These are phyloP conservation scores for Chymomyza procnemis DNA, from an alignment of 2,888 invertebrate species.

Conservation along the genomic window DNA sequence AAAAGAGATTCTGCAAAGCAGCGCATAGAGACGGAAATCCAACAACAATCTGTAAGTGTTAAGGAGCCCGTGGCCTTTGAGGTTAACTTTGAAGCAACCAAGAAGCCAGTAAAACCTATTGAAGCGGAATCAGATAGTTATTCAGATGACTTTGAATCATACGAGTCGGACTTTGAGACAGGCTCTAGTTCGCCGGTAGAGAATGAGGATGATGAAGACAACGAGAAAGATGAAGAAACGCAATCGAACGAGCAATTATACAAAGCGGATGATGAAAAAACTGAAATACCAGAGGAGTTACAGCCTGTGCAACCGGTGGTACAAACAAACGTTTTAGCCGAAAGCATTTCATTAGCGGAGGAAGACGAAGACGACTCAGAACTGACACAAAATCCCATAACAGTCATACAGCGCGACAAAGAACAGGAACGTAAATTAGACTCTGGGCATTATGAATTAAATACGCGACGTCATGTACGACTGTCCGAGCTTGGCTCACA, in stretches of 20 bases:
- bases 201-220: constrained; percentile 19
- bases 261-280: not conserved
- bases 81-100: constrained; percentile 64
- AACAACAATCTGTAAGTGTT: constrained; percentile 15
- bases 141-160: constrained; percentile 81
- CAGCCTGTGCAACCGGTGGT: not conserved
- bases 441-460: constrained; percentile 82
- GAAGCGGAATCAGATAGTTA: constrained; percentile 73
- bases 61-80: constrained; percentile 76
- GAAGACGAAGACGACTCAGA: constrained; percentile 70
- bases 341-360: constrained; percentile 10
- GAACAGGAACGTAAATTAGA: constrained; percentile 81
- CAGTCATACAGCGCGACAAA: constrained; percentile 75
- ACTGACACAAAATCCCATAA: constrained; percentile 73
- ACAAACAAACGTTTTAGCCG: not conserved
- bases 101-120: constrained; percentile 4
- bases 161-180: constrained; percentile 81
- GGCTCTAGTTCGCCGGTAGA: constrained; percentile 56
- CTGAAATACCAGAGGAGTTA: not conserved
- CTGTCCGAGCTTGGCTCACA: constrained; percentile 27
- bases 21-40: constrained; percentile 50
- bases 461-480: constrained; percentile 47
- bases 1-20: constrained; percentile 60
- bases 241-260: not conserved
- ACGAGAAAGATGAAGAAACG: constrained; percentile 14